Evolutionary conservation across 2,888 invertebrate species (phyloP).

Genomic region (Bombylius discolor): DNA sequence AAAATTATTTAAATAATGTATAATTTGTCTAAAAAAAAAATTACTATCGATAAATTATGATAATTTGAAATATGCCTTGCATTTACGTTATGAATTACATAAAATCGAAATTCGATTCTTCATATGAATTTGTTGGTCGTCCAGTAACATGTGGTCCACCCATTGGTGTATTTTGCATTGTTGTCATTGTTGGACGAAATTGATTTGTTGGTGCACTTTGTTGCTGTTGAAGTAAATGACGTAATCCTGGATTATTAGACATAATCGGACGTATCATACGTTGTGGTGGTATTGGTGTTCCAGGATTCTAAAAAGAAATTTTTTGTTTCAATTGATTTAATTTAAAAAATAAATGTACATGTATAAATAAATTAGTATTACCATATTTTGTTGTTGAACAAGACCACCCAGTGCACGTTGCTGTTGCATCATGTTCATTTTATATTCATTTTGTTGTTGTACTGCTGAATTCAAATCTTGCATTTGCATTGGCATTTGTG

Average conservation of each 20-base stretch:
- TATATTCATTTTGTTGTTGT: slow-evolving; percentile 13
- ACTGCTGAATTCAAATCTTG: slow-evolving; percentile 25
- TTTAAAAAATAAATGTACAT: too few relatives aligned
- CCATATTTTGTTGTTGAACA: slow-evolving; percentile 21
- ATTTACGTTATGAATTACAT: slow-evolving; percentile 18
- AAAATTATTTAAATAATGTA: too few relatives aligned
- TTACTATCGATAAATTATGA: too few relatives aligned
- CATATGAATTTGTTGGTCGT: slow-evolving; percentile 21
- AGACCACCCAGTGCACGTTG: slow-evolving; percentile 13
- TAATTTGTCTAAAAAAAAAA: too few relatives aligned
- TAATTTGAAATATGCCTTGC: too few relatives aligned
- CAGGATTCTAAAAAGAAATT: slow-evolving; percentile 2
- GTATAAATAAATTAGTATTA: slow-evolving; percentile 10
- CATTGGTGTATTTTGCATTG: slow-evolving; percentile 18
- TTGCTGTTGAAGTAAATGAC: slow-evolving; percentile 56
- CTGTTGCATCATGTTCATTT: slow-evolving; percentile 20
- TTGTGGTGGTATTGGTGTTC: slow-evolving; percentile 38
- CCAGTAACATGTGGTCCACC: slow-evolving; percentile 18
- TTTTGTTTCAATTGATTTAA: neutral
- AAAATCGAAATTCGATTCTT: slow-evolving; percentile 31
- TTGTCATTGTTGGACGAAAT: slow-evolving; percentile 30
- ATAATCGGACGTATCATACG: slow-evolving; percentile 61
- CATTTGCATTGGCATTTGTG: slow-evolving; percentile 34
- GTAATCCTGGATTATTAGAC: slow-evolving; percentile 64
- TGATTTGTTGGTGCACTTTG: slow-evolving; percentile 32